A percentile compares a stretch with the other conserved stretches of the same genome.
These are phyloP conservation scores for Pyrocephalus nanus DNA, from an alignment of 2,797 vertebrate genomes.

Conservation along the genomic window DNA sequence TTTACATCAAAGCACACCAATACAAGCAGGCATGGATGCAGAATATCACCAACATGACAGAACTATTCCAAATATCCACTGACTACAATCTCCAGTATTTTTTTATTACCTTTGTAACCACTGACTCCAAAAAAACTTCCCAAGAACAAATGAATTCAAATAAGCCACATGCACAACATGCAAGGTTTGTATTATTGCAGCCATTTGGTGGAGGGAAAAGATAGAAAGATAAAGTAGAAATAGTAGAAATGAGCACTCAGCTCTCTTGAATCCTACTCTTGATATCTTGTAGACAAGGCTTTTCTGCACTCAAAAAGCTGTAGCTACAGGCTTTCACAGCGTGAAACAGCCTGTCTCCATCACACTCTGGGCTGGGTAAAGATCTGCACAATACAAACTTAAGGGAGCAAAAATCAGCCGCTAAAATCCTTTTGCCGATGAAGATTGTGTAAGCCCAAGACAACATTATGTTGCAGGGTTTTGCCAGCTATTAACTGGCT, in stretches of 20 bases:
- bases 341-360: not conserved
- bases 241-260: not conserved
- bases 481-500: not conserved
- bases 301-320: not conserved
- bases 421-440: not conserved
- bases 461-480: not conserved
- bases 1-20: rapidly evolving
- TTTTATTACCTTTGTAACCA: not conserved
- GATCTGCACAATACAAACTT: not conserved
- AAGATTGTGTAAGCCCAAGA: not conserved
- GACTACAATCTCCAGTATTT: not conserved
- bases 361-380: not conserved
- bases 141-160: not conserved
- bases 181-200: not conserved
- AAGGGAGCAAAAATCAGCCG: not conserved
- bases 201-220: not conserved
- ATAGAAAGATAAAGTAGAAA: not conserved
- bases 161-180: rapidly evolving
- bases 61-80: not conserved
- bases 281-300: not conserved
- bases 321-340: not conserved
- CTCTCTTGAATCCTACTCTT: not conserved
- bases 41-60: not conserved
- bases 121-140: not conserved
- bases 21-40: not conserved